phyloP scores from a whole-genome alignment of 2,888 invertebrate genomes.

The Macrophya alboannulata region DNA sequence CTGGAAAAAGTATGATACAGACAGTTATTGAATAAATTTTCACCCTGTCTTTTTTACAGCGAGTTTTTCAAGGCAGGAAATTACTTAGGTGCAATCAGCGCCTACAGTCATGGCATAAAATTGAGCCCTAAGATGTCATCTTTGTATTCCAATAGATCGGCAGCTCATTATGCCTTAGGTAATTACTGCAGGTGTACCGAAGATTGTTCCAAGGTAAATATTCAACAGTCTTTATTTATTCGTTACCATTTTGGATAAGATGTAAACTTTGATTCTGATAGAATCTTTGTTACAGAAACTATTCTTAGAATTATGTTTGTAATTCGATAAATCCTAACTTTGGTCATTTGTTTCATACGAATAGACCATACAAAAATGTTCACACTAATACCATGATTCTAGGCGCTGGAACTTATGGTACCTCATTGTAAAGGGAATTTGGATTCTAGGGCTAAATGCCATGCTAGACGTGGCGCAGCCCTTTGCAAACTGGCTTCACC shows the following conservation, averaged over 20 bases:
- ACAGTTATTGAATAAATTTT: neutral
- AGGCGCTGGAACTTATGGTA: constrained; percentile 88
- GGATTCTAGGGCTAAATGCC: constrained; percentile 87
- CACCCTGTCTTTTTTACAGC: constrained; percentile 74
- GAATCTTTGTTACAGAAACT: constrained; percentile 2
- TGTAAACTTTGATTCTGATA: neutral
- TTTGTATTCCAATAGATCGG: constrained; percentile 89
- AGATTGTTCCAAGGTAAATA: constrained; percentile 82
- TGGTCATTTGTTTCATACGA: neutral
- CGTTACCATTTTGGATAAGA: neutral
- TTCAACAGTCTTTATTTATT: constrained; percentile 34
- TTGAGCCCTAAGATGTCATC: constrained; percentile 88
- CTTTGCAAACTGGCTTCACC: constrained; percentile 87
- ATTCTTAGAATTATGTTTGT: neutral
- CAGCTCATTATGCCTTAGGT: constrained; percentile 89
- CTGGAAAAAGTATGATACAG: neutral
- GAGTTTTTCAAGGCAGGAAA: constrained; percentile 89
- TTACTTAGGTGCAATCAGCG: constrained; percentile 91
- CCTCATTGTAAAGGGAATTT: constrained; percentile 89
- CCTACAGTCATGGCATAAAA: constrained; percentile 90
- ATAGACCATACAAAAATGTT: neutral
- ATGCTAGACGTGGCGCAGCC: constrained; percentile 88
- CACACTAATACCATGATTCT: constrained; percentile 80
- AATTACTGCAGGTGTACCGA: constrained; percentile 88
- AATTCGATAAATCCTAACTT: neutral